These are phyloP conservation scores for Peromyscus eremicus DNA, from an alignment of 2,797 vertebrate genomes.

Conservation along the genomic window DNA sequence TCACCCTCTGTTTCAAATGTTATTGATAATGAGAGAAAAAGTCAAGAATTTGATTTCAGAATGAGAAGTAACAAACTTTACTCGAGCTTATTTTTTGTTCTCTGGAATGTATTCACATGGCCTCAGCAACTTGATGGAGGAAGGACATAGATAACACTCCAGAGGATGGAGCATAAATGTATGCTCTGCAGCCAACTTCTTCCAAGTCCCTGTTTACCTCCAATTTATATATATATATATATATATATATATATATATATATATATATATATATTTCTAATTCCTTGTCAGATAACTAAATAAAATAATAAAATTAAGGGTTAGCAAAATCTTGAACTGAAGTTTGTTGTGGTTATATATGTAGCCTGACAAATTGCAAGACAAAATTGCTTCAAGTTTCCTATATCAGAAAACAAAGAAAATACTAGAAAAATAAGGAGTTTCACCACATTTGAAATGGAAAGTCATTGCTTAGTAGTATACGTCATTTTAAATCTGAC, in stretches of 20 bases:
- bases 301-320: neutral
- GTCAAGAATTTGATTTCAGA: neutral
- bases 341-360: neutral
- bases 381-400: neutral
- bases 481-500: conserved; percentile 14
- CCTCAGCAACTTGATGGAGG: neutral
- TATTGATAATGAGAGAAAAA: neutral
- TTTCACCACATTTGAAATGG: neutral
- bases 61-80: neutral
- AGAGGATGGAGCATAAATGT: neutral
- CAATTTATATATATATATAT: neutral
- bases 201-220: neutral
- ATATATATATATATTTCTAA: neutral
- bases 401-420: neutral
- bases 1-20: neutral
- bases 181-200: neutral
- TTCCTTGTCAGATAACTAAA: neutral
- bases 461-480: neutral
- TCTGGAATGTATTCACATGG: neutral
- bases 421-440: neutral
- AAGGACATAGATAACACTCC: neutral
- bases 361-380: neutral
- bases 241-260: neutral
- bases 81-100: neutral
- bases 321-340: neutral